Evolutionary conservation across 2,113 vertebrate species (phyloP).

Genomic region (Orthonyx spaldingii): DNA sequence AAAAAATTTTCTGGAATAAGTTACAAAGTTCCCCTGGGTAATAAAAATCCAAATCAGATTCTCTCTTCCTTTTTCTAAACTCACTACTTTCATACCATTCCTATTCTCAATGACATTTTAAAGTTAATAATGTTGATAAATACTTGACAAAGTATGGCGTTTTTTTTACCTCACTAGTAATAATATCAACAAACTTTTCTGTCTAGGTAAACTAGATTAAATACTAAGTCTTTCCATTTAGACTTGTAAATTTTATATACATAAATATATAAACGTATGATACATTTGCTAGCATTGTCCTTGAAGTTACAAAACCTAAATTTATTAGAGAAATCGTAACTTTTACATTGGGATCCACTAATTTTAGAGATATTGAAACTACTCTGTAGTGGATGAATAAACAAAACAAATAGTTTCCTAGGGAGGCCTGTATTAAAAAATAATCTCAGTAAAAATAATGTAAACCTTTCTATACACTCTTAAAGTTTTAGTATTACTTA

Average conservation of each 20-base stretch:
- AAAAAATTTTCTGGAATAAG: not conserved
- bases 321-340: not conserved
- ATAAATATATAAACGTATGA: not conserved
- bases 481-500: not conserved
- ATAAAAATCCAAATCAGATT: not conserved
- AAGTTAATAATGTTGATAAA: not conserved
- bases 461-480: not conserved
- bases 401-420: not conserved
- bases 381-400: not conserved
- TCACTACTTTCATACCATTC: not conserved
- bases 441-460: not conserved
- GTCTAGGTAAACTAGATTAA: not conserved
- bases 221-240: not conserved
- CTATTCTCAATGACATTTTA: not conserved
- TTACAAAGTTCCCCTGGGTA: not conserved
- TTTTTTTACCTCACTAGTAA: not conserved
- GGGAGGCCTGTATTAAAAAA: not conserved
- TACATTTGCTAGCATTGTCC: not conserved
- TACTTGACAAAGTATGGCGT: not conserved
- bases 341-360: not conserved
- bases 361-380: not conserved
- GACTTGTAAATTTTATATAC: not conserved
- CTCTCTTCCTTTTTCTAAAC: not conserved
- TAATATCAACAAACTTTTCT: not conserved
- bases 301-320: not conserved